A percentile compares a stretch with the other conserved stretches of the same genome.
Evolutionary conservation across 2,888 invertebrate species (phyloP).

Genomic region (Antheraea yamamai): DNA sequence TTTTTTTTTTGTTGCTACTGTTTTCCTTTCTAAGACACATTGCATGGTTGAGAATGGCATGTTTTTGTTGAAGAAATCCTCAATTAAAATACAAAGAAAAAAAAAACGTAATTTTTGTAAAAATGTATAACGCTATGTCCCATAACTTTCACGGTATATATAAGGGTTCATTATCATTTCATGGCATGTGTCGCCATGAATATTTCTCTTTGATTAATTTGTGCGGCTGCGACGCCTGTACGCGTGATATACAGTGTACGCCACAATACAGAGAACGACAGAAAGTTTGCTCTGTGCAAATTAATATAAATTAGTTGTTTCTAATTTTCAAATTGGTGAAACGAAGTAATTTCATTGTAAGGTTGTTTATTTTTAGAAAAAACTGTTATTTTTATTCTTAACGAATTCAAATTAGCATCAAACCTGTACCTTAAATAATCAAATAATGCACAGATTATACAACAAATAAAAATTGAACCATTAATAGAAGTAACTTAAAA

Average conservation of each 20-base stretch:
- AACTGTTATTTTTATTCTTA: not conserved
- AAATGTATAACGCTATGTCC: conserved; percentile 33
- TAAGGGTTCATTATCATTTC: conserved; percentile 77
- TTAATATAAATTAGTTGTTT: not conserved
- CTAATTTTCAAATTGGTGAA: not conserved
- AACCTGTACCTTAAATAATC: no score
- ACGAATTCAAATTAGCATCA: not conserved
- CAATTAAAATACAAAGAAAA: no score
- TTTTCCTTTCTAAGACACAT: no score
- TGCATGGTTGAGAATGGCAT: no score
- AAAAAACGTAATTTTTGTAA: no score
- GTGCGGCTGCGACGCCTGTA: conserved; percentile 52
- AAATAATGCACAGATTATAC: no score
- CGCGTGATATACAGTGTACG: conserved; percentile 38
- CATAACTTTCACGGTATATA: conserved; percentile 38
- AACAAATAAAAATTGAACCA: no score
- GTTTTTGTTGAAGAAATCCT: no score
- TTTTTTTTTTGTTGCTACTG: no score
- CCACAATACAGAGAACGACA: not conserved
- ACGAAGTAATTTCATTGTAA: not conserved
- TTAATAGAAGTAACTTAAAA: no score
- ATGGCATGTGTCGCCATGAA: conserved; percentile 80
- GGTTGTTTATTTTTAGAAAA: not conserved
- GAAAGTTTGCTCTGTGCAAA: not conserved
- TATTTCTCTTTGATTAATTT: conserved; percentile 81